phyloP scores from a whole-genome alignment of 2,888 invertebrate species.

The Aricia artaxerxes region DNA sequence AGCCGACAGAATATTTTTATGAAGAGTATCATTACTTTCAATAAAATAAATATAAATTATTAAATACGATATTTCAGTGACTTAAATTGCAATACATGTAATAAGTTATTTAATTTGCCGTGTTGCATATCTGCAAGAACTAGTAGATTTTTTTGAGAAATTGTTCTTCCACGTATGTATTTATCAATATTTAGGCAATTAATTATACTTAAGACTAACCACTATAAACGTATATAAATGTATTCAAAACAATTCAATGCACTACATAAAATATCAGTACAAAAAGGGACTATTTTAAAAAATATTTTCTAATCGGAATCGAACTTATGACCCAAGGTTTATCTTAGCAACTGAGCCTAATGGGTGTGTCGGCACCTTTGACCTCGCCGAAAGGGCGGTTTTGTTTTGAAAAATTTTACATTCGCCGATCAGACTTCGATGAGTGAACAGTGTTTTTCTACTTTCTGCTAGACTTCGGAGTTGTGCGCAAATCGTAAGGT shows the following conservation, averaged over 20 bases:
- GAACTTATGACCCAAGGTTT: not conserved
- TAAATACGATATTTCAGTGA: not conserved
- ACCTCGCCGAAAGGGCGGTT: slow-evolving; percentile 21
- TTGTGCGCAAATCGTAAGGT: not conserved
- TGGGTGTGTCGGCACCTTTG: slow-evolving; percentile 16
- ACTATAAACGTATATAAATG: not conserved
- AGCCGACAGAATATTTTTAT: not conserved
- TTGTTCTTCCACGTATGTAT: too few relatives aligned
- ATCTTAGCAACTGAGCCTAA: not conserved
- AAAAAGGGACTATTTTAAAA: not conserved
- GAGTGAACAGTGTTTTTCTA: not conserved
- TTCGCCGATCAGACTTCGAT: not conserved
- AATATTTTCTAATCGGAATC: not conserved
- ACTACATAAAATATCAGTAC: not conserved
- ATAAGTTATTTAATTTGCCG: too few relatives aligned
- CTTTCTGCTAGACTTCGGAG: not conserved
- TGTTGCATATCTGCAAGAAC: too few relatives aligned
- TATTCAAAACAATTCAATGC: not conserved
- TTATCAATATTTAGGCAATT: not conserved
- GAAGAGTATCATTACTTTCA: not conserved
- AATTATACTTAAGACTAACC: not conserved
- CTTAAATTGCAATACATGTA: too few relatives aligned
- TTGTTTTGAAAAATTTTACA: not conserved
- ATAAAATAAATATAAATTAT: not conserved
- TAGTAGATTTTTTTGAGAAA: too few relatives aligned